phyloP scores from a whole-genome alignment of 2,888 invertebrate species.

The Thereva unica region DNA sequence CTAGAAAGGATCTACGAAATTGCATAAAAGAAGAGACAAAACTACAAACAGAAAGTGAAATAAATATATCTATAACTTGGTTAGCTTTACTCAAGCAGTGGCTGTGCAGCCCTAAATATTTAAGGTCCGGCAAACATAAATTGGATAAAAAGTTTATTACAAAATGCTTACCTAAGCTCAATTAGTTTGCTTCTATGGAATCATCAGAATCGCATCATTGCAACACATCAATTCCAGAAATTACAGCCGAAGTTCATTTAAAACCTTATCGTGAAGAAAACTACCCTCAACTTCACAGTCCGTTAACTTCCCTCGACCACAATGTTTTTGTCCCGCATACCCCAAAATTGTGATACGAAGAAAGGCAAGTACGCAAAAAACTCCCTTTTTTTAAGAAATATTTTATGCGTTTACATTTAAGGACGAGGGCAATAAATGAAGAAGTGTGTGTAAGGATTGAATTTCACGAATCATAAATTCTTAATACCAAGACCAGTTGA shows the following conservation, averaged over 20 bases:
- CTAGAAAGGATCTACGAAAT: too few species aligned
- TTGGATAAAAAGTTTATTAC: too few species aligned
- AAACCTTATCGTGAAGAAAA: background rate
- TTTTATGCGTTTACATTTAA: slow-evolving; percentile 16
- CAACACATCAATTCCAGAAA: slow-evolving; percentile 19
- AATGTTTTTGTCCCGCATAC: slow-evolving; percentile 3
- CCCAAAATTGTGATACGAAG: slow-evolving; percentile 2
- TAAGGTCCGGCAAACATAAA: too few species aligned
- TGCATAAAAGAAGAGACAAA: too few species aligned
- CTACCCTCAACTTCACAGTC: slow-evolving; percentile 25
- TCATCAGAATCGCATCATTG: background rate
- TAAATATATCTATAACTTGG: too few species aligned
- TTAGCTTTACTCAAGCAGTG: too few species aligned
- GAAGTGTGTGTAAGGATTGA: slow-evolving; percentile 30
- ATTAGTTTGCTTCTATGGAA: too few species aligned
- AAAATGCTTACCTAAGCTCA: too few species aligned
- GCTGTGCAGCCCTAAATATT: too few species aligned
- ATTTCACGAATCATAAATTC: slow-evolving; percentile 34
- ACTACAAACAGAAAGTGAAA: too few species aligned
- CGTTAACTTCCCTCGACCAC: slow-evolving; percentile 24
- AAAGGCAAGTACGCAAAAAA: slow-evolving; percentile 17
- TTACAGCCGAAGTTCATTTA: slow-evolving; percentile 3
- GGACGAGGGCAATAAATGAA: slow-evolving; percentile 15
- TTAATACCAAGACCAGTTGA: slow-evolving; percentile 4
- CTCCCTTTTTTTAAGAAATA: slow-evolving; percentile 14